phyloP scores from a whole-genome alignment of 2,797 vertebrate genomes.

The Sarcoramphus papa region DNA sequence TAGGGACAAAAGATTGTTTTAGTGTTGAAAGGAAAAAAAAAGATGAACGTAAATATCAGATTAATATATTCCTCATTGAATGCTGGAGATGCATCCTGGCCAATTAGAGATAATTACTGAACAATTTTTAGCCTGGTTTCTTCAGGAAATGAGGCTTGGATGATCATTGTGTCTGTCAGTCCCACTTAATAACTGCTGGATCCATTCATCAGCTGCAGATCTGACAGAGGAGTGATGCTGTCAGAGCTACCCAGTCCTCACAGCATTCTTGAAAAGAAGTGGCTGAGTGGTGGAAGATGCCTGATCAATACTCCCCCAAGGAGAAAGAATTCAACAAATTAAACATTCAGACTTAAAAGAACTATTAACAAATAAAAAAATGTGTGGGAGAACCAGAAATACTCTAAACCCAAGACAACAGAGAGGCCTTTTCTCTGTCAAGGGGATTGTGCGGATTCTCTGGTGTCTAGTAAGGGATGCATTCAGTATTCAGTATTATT shows the following conservation, averaged over 20 bases:
- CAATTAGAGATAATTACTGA: not conserved
- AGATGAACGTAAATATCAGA: not conserved
- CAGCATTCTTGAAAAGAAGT: not conserved
- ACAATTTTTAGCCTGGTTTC: conserved; percentile 4
- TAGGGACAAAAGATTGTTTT: not conserved
- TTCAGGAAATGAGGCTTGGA: conserved; percentile 16
- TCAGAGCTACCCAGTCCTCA: not conserved
- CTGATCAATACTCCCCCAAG: fast-evolving
- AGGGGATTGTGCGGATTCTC: not conserved
- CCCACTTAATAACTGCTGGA: not conserved
- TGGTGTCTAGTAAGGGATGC: not conserved
- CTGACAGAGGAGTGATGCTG: not conserved
- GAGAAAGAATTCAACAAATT: not conserved
- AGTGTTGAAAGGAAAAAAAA: not conserved
- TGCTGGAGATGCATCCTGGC: not conserved
- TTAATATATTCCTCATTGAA: not conserved
- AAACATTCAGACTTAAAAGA: not conserved
- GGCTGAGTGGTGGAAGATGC: not conserved
- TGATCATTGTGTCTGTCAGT: not conserved
- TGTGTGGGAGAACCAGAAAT: not conserved
- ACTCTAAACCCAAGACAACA: not conserved
- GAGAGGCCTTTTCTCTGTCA: not conserved
- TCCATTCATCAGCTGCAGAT: not conserved
- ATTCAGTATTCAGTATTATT: not conserved
- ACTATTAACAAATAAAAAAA: not conserved